phyloP scores from a whole-genome alignment of 2,113 vertebrate genomes.

The Microtus montanus region DNA sequence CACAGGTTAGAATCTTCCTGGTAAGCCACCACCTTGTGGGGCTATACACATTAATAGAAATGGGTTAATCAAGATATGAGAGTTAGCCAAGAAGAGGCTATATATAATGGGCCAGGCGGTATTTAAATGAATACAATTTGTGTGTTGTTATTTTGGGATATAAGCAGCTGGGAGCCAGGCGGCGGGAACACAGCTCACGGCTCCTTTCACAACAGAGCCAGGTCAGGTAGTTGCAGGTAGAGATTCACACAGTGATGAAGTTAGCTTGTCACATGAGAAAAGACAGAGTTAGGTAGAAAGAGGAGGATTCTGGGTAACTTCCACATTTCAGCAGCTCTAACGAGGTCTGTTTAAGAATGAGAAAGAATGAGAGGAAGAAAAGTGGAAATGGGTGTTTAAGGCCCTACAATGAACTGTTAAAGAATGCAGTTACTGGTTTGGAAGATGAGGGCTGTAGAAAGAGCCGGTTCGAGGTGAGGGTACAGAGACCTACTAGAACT shows the following conservation, averaged over 20 bases:
- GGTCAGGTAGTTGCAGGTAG: no score
- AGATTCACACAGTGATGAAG: background rate
- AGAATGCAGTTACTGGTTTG: background rate
- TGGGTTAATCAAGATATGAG: no score
- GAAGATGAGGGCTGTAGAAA: no score
- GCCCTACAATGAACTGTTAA: background rate
- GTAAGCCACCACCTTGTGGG: no score
- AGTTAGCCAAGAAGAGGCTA: no score
- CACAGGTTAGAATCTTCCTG: no score
- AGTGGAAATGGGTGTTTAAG: background rate
- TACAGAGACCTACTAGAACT: background rate
- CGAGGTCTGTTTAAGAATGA: background rate
- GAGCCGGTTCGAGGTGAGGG: accelerated
- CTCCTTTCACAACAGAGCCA: no score
- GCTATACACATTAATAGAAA: no score
- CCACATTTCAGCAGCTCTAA: background rate
- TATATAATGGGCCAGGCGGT: no score
- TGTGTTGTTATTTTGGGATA: no score
- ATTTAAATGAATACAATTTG: no score
- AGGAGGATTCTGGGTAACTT: background rate
- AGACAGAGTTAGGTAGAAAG: background rate
- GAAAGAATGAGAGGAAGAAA: background rate
- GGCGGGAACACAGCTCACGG: accelerated
- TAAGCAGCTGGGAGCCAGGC: no score
- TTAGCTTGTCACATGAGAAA: background rate